phyloP scores from a whole-genome alignment of 2,888 invertebrate genomes.

The Metopia argyrocephala region DNA sequence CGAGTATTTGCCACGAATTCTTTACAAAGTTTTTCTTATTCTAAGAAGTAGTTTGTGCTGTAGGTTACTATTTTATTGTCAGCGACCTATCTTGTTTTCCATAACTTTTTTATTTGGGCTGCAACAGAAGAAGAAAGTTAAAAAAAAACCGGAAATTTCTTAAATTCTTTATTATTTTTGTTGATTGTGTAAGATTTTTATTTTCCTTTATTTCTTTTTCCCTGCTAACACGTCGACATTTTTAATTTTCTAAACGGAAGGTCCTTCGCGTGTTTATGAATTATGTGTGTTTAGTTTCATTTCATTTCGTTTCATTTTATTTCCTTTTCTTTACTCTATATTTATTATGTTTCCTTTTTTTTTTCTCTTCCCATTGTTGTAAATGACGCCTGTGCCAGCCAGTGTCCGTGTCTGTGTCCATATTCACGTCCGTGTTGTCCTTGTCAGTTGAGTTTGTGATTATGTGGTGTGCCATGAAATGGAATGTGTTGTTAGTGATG shows the following conservation, averaged over 20 bases:
- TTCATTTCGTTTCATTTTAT: slow-evolving; percentile 16
- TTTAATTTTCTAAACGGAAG: slow-evolving; percentile 61
- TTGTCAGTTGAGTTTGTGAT: background rate
- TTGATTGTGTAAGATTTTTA: background rate
- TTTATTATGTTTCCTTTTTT: slow-evolving; percentile 11
- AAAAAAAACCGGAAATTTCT: slow-evolving; percentile 52
- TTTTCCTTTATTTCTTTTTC: slow-evolving; percentile 14
- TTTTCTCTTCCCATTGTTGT: background rate
- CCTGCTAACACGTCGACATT: slow-evolving; percentile 47
- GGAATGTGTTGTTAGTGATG: slow-evolving; percentile 29
- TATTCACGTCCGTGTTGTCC: slow-evolving; percentile 1
- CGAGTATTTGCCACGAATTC: too few relatives aligned
- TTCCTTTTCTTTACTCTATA: background rate
- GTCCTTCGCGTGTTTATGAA: slow-evolving; percentile 60
- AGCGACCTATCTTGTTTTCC: too few relatives aligned
- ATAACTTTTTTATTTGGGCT: too few relatives aligned
- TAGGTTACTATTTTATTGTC: too few relatives aligned
- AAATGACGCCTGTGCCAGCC: slow-evolving; percentile 25
- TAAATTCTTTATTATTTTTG: slow-evolving; percentile 26
- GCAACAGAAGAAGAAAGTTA: background rate
- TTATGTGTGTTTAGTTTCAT: slow-evolving; percentile 49
- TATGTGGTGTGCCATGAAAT: background rate
- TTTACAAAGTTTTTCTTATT: too few relatives aligned
- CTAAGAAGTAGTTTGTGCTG: too few relatives aligned
- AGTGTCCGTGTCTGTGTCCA: background rate